Percentiles rank a stretch among this genome's conserved stretches.
Conservation (phyloP, 1,140 invertebrate species). For the Anagrus nilaparvatae region DNA sequence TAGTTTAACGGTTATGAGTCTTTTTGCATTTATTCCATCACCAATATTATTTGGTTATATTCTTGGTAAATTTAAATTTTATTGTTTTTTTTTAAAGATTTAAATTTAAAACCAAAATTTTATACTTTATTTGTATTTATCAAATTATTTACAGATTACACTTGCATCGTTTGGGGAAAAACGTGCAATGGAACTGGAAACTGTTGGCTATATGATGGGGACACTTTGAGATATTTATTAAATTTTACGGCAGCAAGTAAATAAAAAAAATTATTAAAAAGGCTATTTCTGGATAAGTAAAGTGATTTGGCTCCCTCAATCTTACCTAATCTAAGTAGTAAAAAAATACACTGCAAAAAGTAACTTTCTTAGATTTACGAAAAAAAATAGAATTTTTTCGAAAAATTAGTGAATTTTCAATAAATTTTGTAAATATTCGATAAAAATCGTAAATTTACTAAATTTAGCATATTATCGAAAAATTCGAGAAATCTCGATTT, state of each 20-base stretch:
- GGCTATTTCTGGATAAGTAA: too few relatives aligned
- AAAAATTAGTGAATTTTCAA: too few relatives aligned
- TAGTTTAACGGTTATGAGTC: conserved; percentile 52
- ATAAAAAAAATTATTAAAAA: conserved; percentile 14
- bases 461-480: too few relatives aligned
- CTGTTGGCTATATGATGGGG: conserved; percentile 62
- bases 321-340: too few relatives aligned
- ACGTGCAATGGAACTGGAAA: conserved; percentile 62
- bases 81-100: conserved; percentile 6
- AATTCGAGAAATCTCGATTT: too few relatives aligned
- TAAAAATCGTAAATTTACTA: too few relatives aligned
- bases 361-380: too few relatives aligned
- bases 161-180: conserved; percentile 64
- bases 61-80: conserved; percentile 44
- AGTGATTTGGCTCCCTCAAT: too few relatives aligned
- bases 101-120: conserved; percentile 9
- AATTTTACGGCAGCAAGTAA: conserved; percentile 57
- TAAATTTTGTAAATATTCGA: too few relatives aligned
- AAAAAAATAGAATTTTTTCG: too few relatives aligned
- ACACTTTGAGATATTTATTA: conserved; percentile 50
- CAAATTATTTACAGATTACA: conserved; percentile 42
- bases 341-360: too few relatives aligned
- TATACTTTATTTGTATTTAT: too few relatives aligned
- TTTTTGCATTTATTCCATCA: conserved; percentile 60
- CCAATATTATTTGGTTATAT: conserved; percentile 64